Evolutionary conservation across 2,113 vertebrate genomes (phyloP), one percentile per base, ranked within the genome.

Genomic region (Bettongia penicillata): DNA sequence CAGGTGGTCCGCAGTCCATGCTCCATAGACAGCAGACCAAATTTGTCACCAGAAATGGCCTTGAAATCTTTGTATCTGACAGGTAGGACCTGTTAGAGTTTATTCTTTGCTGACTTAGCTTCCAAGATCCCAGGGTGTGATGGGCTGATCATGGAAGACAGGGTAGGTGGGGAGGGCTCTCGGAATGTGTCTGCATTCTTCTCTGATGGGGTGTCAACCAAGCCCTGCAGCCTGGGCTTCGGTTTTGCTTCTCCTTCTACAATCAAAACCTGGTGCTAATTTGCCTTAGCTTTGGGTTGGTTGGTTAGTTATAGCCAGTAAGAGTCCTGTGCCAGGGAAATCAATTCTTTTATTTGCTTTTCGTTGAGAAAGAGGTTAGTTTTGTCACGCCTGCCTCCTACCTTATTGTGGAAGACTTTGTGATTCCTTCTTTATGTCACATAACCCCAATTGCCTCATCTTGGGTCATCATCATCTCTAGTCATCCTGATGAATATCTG

Each of bases 11-110:
- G 47, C 0, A 0, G 5, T 14, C 22, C 9, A 2, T 8, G 51
- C 3, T 11, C 19, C 19, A 10, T 5, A 12, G 9, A 2, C 5
- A 0, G 0, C 8, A 3, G 89, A 43, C 0, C 0, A 0, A 37
- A 3, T 26, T 23, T 24, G 7, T 31, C 28, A 0, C 57, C 12
- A 26, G 49, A 37, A 37, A 68, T 84, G 4, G 19, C 19, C 37
- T 84, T 43, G 61, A 11, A 57, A 5, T 77, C 31, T 61, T 28
- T 61, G 57, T 61, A 28, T 61, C 10, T 52, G 52, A 52, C 10
- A 23, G 68, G 57, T 14, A 68, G 57, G n/a, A 43, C 68, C 6
- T 43, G 1, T 22, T 14, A 16, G n/a, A 43, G 16, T 16, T n/a
- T 2, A n/a, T 37, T 68, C 28, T 37, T 31, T 68, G 61, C 61